Evolutionary conservation across 2,113 vertebrate species (phyloP).

Genomic region (Rhinogobius similis): DNA sequence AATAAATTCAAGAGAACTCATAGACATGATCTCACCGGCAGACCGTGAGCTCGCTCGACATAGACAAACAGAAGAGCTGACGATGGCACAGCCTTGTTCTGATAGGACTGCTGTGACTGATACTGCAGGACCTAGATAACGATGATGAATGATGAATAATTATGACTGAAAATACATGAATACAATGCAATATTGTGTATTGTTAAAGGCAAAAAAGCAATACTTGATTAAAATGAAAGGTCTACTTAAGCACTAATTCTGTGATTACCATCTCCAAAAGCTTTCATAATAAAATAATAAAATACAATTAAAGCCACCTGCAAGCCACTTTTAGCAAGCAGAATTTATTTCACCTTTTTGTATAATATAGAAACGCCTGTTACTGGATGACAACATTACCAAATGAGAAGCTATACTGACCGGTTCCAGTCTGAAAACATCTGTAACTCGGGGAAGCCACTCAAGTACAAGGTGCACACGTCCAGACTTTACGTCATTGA

Average conservation of each 20-base stretch:
- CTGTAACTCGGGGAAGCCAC: constrained; percentile 78
- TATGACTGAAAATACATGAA: neutral
- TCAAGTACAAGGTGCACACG: constrained; percentile 86
- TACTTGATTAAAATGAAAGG: too few species aligned
- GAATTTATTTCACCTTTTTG: too few species aligned
- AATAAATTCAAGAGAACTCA: constrained; percentile 2
- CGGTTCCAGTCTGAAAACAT: constrained; percentile 81
- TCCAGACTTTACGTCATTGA: constrained; percentile 89
- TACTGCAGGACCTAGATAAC: constrained; percentile 78
- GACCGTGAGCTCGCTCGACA: constrained; percentile 82
- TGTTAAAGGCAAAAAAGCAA: neutral
- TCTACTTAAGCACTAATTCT: too few species aligned
- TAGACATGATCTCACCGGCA: constrained; percentile 79
- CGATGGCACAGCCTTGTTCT: constrained; percentile 82
- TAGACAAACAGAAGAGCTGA: constrained; percentile 84
- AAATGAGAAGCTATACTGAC: constrained; percentile 51
- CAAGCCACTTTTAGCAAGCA: too few species aligned
- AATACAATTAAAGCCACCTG: too few species aligned
- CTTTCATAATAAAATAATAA: too few species aligned
- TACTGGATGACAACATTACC: too few species aligned
- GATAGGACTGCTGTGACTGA: constrained; percentile 81
- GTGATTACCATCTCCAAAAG: too few species aligned
- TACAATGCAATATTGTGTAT: too few species aligned
- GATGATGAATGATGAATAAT: neutral
- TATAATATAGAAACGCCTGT: too few species aligned